A percentile compares a stretch with the other conserved stretches of the same genome.
Evolutionary conservation across 2,888 invertebrate genomes (phyloP).

Genomic region (Cephus nigrinus): DNA sequence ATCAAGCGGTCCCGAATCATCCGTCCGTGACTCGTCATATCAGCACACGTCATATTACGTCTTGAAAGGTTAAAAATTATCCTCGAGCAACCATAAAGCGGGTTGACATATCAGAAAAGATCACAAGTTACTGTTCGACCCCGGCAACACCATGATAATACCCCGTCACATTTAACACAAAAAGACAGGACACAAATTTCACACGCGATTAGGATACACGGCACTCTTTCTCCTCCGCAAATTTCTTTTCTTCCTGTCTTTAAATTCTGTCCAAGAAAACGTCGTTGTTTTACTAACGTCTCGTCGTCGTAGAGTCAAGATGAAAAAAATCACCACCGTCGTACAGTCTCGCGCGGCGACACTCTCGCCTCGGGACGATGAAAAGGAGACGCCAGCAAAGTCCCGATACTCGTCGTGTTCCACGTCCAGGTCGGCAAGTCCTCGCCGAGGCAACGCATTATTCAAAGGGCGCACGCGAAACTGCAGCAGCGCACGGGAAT

Average conservation of each 20-base stretch:
- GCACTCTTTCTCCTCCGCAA: background rate
- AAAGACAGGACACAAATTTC: background rate
- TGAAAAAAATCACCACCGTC: background rate
- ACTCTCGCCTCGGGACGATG: conserved; percentile 3
- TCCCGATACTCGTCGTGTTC: conserved; percentile 27
- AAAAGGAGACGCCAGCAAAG: conserved; percentile 15
- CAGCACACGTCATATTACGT: background rate
- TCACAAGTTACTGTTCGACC: background rate
- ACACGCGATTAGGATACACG: background rate
- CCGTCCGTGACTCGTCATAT: conserved; percentile 40
- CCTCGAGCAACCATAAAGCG: background rate
- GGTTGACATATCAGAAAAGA: background rate
- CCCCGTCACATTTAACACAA: background rate
- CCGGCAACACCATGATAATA: background rate
- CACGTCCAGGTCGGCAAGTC: conserved; percentile 10
- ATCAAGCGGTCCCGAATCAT: conserved; percentile 46
- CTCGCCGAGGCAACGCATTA: background rate
- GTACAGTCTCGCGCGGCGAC: background rate
- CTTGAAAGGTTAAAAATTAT: background rate
- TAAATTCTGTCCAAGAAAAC: background rate
- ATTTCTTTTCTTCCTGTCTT: background rate
- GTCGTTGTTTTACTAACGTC: background rate
- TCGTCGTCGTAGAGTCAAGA: background rate
- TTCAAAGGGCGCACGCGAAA: background rate
- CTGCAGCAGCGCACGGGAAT: background rate